Percentiles rank a stretch among this genome's conserved stretches.
Conservation (phyloP, 2,113 vertebrate species). For the Anser cygnoides region DNA sequence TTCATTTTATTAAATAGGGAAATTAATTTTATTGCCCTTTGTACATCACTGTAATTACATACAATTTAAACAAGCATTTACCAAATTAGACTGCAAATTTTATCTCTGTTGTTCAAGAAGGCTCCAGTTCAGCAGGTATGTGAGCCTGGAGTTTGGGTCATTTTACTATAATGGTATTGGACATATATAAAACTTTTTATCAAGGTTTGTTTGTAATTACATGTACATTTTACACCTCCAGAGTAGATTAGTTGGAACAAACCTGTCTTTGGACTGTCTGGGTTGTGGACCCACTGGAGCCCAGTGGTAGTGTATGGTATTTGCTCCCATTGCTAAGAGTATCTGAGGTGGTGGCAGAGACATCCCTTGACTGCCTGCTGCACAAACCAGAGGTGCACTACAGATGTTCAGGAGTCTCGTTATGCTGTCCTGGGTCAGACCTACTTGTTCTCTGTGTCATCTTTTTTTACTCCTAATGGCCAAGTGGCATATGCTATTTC, state of each 20-base stretch:
- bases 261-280: neutral
- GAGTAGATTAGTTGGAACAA: neutral
- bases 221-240: neutral
- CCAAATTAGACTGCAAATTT: neutral
- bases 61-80: neutral
- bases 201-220: neutral
- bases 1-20: neutral
- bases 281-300: fast-evolving
- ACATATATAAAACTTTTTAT: neutral
- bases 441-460: neutral
- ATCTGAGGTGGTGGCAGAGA: neutral
- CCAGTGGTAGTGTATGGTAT: no score
- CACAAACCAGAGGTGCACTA: neutral
- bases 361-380: neutral
- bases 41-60: neutral
- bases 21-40: neutral
- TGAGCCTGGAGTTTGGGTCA: neutral
- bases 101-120: neutral
- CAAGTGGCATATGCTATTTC: neutral
- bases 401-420: neutral
- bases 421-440: neutral
- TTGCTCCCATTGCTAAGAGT: neutral
- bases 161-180: neutral
- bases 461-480: neutral
- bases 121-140: neutral